Evolutionary conservation across 2,113 vertebrate genomes (phyloP), one percentile per base, ranked within the genome.

Genomic region (Passer montanus): DNA sequence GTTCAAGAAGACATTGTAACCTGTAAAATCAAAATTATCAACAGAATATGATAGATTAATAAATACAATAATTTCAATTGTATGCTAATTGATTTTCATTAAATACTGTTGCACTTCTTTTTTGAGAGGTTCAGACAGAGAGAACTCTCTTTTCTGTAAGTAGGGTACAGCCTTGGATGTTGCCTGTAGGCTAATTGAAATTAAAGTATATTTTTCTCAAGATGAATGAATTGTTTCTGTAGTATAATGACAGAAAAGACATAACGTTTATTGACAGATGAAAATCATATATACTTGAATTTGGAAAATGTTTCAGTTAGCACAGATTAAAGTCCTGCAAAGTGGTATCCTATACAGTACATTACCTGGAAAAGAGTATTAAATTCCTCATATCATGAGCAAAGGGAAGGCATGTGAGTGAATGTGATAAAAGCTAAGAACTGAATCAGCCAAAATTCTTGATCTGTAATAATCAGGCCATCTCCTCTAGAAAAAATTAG

Each of bases 391-490:
- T 52, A 78, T 67, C 6, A 7, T 43, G 41, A 91, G 10, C 35
- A 74, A 58, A 67, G 16, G 44, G 56, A 78, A 44, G n/a, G 30
- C 4, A 26, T 52, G 27, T 44, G 19, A 72, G 5, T 27, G 19
- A 84, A 63, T 19, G 3, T 22, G 60, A 43, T 70, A 74, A 81
- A 84, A 81, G 31, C 10, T 77, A 30, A 72, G 5, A 67, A 56
- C 6, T 4, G 50, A 60, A 73, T 82, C 31, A 72, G 11, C 26
- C 21, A 15, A 70, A 26, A 64, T 30, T 72, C 35, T 75, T 58
- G 13, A 63, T 63, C 22, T 1, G 0, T 59, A 56, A 72, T 26
- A 33, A 26, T 30, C 2, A 1, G 5, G 17, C 4, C 9, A 76
- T 6, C 3, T 70, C 15, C 13, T 59, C 13, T 75, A 68, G 28